Conservation (phyloP, 2,797 vertebrate species). For the Tauraco hartlaubi region DNA sequence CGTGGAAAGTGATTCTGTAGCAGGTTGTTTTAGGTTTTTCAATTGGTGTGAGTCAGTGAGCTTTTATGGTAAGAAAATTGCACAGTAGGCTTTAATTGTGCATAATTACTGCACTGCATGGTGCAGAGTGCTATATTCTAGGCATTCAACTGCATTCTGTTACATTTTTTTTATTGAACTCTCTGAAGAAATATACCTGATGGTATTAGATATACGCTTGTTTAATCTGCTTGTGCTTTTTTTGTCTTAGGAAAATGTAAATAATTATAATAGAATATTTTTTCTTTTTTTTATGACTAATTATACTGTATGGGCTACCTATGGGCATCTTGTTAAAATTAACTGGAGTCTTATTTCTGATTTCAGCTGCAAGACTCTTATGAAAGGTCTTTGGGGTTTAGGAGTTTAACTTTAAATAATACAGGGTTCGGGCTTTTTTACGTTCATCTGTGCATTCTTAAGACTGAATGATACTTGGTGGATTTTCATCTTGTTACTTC, state of each 20-base stretch:
- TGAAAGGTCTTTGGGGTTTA: not conserved
- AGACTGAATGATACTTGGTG: not conserved
- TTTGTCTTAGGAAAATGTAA: not conserved
- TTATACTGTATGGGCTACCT: not conserved
- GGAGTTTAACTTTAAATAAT: not conserved
- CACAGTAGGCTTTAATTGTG: conserved; percentile 80
- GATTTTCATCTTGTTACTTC: not conserved
- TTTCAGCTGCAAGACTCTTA: not conserved
- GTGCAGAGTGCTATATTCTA: conserved; percentile 57
- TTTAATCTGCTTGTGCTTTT: not conserved
- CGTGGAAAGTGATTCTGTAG: conserved; percentile 49
- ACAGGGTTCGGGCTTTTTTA: not conserved
- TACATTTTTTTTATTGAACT: conserved; percentile 55
- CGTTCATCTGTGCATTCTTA: not conserved
- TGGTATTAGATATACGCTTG: conserved; percentile 33
- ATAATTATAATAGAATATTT: not conserved
- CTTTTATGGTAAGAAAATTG: conserved; percentile 74
- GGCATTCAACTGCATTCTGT: conserved; percentile 59
- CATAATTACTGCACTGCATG: conserved; percentile 77
- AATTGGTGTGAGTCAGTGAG: conserved; percentile 65
- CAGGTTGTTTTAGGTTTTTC: conserved; percentile 48
- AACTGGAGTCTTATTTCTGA: not conserved
- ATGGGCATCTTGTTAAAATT: not conserved
- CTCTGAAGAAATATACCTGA: conserved; percentile 25
- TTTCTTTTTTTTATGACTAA: not conserved